phyloP scores from a whole-genome alignment of 2,888 invertebrate genomes.

The Laspeyria flexula region DNA sequence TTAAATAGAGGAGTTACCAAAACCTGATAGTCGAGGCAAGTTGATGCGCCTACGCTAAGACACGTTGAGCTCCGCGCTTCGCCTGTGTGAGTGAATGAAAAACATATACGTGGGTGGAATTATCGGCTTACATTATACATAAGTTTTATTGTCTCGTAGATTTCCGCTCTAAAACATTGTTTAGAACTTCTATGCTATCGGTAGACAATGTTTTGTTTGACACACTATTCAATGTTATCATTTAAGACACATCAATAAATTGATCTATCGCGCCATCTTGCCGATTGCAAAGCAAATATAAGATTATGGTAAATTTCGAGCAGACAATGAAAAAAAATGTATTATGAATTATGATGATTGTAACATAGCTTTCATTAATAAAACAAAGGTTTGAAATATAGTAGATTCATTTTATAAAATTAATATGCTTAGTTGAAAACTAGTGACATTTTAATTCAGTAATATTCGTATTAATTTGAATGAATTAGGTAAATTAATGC shows the following conservation, averaged over 20 bases:
- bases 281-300: too few relatives aligned
- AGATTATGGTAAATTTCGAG: too few relatives aligned
- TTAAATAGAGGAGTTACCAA: conserved; percentile 16
- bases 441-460: neutral
- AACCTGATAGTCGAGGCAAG: conserved; percentile 22
- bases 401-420: too few relatives aligned
- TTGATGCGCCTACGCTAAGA: conserved; percentile 31
- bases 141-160: conserved; percentile 17
- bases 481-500: too few relatives aligned
- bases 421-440: too few relatives aligned
- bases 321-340: too few relatives aligned
- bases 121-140: conserved; percentile 22
- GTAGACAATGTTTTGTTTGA: conserved; percentile 1
- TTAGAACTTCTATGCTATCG: conserved; percentile 11
- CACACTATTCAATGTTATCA: neutral
- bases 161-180: conserved; percentile 16
- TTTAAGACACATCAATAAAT: too few relatives aligned
- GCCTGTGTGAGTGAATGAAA: conserved; percentile 12
- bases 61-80: too few relatives aligned
- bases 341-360: too few relatives aligned
- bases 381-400: too few relatives aligned
- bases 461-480: neutral
- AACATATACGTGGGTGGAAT: conserved; percentile 27
- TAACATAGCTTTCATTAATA: too few relatives aligned
- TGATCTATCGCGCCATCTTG: too few relatives aligned